Evolutionary conservation across 2,888 invertebrate species (phyloP).

Genomic region (Osedax frankpressi): DNA sequence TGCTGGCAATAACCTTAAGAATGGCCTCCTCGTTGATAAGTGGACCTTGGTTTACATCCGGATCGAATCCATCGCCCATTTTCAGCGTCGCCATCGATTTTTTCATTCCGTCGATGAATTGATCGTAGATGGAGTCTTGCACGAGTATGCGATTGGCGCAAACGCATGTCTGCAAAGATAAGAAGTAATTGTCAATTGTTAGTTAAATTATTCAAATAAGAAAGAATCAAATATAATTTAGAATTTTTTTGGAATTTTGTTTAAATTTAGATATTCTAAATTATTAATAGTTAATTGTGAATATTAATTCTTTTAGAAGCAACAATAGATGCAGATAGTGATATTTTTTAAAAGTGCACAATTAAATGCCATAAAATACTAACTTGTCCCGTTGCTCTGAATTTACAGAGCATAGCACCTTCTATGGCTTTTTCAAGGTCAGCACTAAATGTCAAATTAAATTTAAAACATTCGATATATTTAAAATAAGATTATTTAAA

Average conservation of each 20-base stretch:
- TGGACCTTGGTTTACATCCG: conserved; percentile 71
- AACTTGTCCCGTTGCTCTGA: conserved; percentile 78
- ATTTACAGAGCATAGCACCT: conserved; percentile 80
- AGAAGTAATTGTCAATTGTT: no score
- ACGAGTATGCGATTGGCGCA: conserved; percentile 64
- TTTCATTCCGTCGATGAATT: conserved; percentile 63
- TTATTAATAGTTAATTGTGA: no score
- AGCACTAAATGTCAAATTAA: no score
- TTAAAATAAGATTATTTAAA: no score
- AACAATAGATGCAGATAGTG: no score
- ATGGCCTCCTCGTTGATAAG: conserved; percentile 75
- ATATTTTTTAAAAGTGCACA: no score
- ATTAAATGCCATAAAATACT: conserved; percentile 10
- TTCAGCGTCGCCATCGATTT: conserved; percentile 58
- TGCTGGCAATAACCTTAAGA: conserved; percentile 55
- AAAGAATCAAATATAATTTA: no score
- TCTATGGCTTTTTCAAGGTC: conserved; percentile 70
- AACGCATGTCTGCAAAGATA: conserved; percentile 83
- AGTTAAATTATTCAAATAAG: no score
- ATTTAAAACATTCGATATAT: no score
- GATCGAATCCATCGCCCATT: conserved; percentile 65
- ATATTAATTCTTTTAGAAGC: no score
- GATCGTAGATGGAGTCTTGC: conserved; percentile 57
- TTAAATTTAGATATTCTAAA: no score
- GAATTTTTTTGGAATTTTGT: no score